Conservation (phyloP, 2,888 invertebrate species). For the Caenorhabditis macrosperma region DNA sequence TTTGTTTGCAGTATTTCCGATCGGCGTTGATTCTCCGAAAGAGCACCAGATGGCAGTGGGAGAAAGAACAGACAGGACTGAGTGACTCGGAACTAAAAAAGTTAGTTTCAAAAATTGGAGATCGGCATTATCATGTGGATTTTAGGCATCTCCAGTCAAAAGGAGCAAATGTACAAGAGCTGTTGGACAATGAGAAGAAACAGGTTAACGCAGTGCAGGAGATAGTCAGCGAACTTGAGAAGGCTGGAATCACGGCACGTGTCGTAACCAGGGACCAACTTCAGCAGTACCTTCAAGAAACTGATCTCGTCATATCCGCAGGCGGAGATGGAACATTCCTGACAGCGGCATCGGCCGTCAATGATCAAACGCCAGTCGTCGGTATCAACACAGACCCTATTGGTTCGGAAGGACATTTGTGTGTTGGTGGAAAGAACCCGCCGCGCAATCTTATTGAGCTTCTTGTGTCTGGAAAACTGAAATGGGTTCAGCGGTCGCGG, state of each 20-base stretch:
- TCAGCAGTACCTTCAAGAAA: constrained; percentile 61
- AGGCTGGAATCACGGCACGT: constrained; percentile 65
- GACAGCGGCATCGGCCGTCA: constrained; percentile 74
- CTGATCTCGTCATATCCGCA: constrained; percentile 77
- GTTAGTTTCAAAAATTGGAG: constrained; percentile 8
- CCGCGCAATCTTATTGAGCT: constrained; percentile 81
- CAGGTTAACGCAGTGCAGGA: constrained; percentile 63
- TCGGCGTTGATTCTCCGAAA: constrained; percentile 64
- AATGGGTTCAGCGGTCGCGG: constrained; percentile 89
- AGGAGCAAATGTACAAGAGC: constrained; percentile 56
- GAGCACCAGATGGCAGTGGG: constrained; percentile 67
- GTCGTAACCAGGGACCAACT: constrained; percentile 67
- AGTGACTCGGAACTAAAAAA: constrained; percentile 55
- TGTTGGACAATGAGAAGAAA: constrained; percentile 62
- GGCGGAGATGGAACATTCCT: constrained; percentile 80
- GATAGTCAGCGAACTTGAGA: constrained; percentile 57
- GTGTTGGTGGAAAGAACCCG: constrained; percentile 75
- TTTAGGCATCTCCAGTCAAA: constrained; percentile 56
- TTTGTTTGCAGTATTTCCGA: constrained; percentile 59
- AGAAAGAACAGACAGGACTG: constrained; percentile 61
- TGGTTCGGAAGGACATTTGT: constrained; percentile 79
- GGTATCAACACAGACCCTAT: constrained; percentile 79
- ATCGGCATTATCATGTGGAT: not conserved
- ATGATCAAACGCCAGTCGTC: constrained; percentile 75
- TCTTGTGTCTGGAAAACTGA: constrained; percentile 84